Conservation (phyloP, 2,888 invertebrate species). For the Abrostola triplasia region DNA sequence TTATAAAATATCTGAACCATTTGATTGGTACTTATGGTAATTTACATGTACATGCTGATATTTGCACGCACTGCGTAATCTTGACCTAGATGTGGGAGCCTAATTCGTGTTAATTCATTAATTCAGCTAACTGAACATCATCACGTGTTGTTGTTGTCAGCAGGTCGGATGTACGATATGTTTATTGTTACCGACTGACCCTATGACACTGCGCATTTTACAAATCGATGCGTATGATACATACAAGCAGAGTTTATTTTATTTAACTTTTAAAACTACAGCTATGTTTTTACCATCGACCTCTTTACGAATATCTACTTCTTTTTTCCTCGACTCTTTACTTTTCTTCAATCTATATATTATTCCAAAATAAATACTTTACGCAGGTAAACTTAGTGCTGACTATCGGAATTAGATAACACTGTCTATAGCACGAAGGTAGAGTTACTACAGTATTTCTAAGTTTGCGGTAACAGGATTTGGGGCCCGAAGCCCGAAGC, state of each 20-base stretch:
- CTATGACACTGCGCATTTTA: constrained; percentile 8
- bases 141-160: constrained; percentile 57
- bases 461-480: constrained; percentile 36
- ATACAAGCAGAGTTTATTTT: no score
- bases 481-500: constrained; percentile 33
- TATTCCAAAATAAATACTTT: no score
- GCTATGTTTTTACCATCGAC: no score
- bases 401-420: neutral
- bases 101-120: constrained; percentile 73
- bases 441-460: constrained; percentile 33
- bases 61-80: constrained; percentile 65
- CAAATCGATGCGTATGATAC: no score
- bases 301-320: no score
- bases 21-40: constrained; percentile 13
- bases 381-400: no score
- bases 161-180: constrained; percentile 27
- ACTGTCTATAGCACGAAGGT: neutral
- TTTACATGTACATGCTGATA: constrained; percentile 32
- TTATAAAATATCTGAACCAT: neutral
- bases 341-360: no score
- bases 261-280: no score
- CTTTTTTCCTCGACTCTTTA: no score
- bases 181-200: constrained; percentile 41
- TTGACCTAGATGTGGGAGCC: constrained; percentile 77
- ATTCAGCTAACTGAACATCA: constrained; percentile 55